Evolutionary conservation across 2,113 vertebrate species (phyloP).

Genomic region (Chaenocephalus aceratus): DNA sequence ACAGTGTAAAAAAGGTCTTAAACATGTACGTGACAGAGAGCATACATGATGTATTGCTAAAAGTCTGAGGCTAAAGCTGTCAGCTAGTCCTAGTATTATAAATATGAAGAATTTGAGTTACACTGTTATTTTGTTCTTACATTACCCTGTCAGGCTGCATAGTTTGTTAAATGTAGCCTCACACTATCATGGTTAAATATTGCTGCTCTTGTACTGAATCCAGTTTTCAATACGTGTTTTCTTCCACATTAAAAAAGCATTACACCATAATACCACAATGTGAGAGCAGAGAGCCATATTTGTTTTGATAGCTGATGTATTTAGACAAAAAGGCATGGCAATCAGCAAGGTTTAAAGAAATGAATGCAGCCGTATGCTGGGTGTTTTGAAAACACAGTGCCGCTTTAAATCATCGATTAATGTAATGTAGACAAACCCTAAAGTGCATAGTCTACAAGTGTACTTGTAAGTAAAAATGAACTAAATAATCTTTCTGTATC

Average conservation of each 20-base stretch:
- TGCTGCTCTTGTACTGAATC: neutral
- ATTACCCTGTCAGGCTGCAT: neutral
- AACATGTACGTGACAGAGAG: neutral
- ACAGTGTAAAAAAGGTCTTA: neutral
- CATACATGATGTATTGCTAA: neutral
- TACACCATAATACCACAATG: constrained; percentile 9
- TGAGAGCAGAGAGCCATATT: constrained; percentile 24
- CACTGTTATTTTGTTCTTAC: neutral
- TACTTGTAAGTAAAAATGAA: constrained; percentile 7
- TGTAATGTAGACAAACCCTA: constrained; percentile 16
- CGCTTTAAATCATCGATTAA: constrained; percentile 23
- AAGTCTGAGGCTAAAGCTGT: neutral
- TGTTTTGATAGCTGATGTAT: constrained; percentile 40
- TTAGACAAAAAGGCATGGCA: constrained; percentile 26
- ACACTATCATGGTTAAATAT: neutral
- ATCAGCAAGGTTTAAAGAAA: constrained; percentile 47
- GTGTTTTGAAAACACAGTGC: constrained; percentile 22
- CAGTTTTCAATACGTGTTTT: neutral
- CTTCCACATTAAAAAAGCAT: constrained; percentile 47
- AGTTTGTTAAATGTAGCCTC: neutral
- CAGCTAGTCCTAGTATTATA: neutral
- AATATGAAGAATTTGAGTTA: too few species aligned
- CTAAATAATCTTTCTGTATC: constrained; percentile 5
- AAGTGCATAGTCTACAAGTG: neutral
- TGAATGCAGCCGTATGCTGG: neutral